Percentiles rank a stretch among this genome's conserved stretches.
Evolutionary conservation across 2,113 vertebrate genomes (phyloP).

Genomic region (Hippocampus abdominalis): DNA sequence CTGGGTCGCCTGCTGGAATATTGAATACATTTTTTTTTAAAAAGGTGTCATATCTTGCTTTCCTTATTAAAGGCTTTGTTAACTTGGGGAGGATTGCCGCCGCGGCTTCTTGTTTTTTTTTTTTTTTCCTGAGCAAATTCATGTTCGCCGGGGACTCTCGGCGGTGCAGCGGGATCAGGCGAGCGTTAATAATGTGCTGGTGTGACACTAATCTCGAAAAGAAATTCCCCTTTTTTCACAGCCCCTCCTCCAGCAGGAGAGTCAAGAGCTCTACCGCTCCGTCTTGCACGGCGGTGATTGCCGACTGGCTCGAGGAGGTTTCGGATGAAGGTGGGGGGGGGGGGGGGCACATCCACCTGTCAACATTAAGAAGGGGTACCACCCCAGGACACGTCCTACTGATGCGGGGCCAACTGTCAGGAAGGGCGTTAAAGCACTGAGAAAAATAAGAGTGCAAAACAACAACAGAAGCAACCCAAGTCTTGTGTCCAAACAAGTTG

Average conservation of each 20-base stretch:
- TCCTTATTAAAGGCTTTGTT: constrained; percentile 4
- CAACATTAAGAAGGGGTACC: neutral
- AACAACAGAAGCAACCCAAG: neutral
- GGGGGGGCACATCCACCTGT: neutral
- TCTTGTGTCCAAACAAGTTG: neutral
- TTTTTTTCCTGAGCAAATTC: constrained; percentile 6
- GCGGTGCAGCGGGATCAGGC: constrained; percentile 5
- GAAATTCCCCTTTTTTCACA: constrained; percentile 25
- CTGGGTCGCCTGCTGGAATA: neutral
- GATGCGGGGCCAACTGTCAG: neutral
- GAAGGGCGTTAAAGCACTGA: neutral
- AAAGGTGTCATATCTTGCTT: neutral
- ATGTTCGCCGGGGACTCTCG: constrained; percentile 7
- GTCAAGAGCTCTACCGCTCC: constrained; percentile 1
- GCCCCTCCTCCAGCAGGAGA: constrained; percentile 14
- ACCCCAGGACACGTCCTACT: neutral
- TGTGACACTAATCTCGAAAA: constrained; percentile 15
- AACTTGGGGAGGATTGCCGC: neutral
- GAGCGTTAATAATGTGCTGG: constrained; percentile 29
- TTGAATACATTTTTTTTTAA: no score
- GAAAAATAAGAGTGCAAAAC: neutral
- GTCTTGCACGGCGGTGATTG: neutral
- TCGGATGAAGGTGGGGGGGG: neutral
- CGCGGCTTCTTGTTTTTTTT: constrained; percentile 4
- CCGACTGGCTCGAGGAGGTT: neutral